Evolutionary conservation across 2,888 invertebrate species (phyloP).

Genomic region (Cheiracanthium punctorium): DNA sequence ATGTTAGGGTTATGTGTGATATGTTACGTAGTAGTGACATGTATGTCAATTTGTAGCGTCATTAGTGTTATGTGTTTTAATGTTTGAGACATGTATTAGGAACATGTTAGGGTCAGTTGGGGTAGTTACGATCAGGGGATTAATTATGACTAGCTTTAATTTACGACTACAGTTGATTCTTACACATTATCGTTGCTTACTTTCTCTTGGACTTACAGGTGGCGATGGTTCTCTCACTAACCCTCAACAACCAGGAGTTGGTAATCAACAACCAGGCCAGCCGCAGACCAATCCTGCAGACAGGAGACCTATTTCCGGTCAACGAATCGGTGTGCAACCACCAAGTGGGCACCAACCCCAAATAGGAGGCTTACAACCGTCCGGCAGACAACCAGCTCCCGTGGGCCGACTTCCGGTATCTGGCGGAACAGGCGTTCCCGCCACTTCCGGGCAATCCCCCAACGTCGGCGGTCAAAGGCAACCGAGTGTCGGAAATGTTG

Average conservation of each 20-base stretch:
- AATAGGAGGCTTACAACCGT: slow-evolving; percentile 21
- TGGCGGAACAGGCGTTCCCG: neutral
- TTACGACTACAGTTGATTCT: too few relatives aligned
- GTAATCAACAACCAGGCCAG: neutral
- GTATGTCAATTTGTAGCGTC: too few relatives aligned
- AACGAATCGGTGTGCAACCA: neutral
- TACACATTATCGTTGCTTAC: too few relatives aligned
- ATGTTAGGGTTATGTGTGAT: too few relatives aligned
- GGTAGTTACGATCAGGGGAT: too few relatives aligned
- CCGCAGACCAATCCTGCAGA: neutral
- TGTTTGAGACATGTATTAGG: too few relatives aligned
- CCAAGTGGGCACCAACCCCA: slow-evolving; percentile 16
- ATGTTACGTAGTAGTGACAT: too few relatives aligned
- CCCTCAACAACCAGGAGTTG: neutral
- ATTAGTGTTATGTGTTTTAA: too few relatives aligned
- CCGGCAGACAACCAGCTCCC: neutral
- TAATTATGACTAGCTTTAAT: too few relatives aligned
- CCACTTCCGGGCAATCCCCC: neutral
- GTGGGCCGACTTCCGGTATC: neutral
- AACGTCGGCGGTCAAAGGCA: neutral
- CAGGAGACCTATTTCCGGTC: neutral
- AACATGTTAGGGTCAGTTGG: too few relatives aligned
- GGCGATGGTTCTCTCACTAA: neutral
- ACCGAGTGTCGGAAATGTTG: neutral
- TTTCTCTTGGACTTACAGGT: too few relatives aligned